These are phyloP conservation scores for Drosophila recens DNA, from an alignment of 2,888 invertebrate genomes.

Conservation along the genomic window DNA sequence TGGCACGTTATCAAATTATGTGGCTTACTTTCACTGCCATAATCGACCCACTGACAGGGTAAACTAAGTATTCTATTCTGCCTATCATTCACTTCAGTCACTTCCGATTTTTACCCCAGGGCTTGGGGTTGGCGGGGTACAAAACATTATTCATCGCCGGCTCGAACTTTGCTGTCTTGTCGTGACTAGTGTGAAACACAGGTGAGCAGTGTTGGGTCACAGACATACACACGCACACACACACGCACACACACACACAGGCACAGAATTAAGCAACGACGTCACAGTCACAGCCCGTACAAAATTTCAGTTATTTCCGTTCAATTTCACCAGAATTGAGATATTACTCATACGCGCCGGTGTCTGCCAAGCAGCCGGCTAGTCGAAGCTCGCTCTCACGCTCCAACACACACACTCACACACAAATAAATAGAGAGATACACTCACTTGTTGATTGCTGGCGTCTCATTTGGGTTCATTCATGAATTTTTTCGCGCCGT, in stretches of 20 bases:
- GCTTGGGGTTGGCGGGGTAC: not conserved
- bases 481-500: slow-evolving; percentile 58
- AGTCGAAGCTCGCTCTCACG: slow-evolving; percentile 44
- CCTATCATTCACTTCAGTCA: slow-evolving; percentile 16
- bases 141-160: slow-evolving; percentile 39
- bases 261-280: slow-evolving; percentile 17
- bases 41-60: slow-evolving; percentile 8
- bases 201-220: slow-evolving; percentile 31
- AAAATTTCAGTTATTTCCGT: slow-evolving; percentile 82
- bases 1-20: slow-evolving; percentile 8
- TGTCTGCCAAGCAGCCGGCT: slow-evolving; percentile 52
- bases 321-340: slow-evolving; percentile 81
- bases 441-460: slow-evolving; percentile 20
- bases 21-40: slow-evolving; percentile 16
- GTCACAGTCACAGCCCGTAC: slow-evolving; percentile 33
- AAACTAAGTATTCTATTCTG: not conserved
- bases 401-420: slow-evolving; percentile 14
- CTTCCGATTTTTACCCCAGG: slow-evolving; percentile 8
- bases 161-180: slow-evolving; percentile 2
- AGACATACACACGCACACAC: slow-evolving; percentile 4
- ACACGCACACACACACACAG: not conserved
- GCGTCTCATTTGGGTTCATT: slow-evolving; percentile 61
- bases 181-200: slow-evolving; percentile 12
- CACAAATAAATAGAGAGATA: not conserved
- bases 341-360: slow-evolving; percentile 82